Conservation (phyloP, 1,140 invertebrate genomes). For the Pseudobourletiella spinata region DNA sequence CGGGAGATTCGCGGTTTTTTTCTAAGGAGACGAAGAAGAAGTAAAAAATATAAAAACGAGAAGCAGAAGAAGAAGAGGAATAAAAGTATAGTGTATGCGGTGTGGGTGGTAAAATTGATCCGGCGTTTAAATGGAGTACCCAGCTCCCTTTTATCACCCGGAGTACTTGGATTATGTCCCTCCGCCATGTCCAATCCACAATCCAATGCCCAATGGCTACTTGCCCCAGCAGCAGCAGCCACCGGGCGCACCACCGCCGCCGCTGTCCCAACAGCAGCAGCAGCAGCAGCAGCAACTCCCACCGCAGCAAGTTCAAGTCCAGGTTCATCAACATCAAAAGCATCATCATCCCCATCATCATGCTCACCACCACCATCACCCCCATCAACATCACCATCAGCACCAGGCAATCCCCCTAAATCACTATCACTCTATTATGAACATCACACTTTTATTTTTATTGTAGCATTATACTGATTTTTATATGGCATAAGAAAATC, state of each 20-base stretch:
- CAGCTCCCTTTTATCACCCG: conserved; percentile 32
- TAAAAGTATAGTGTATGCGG: background rate
- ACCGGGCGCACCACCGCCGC: too few species aligned
- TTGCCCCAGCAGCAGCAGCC: conserved; percentile 33
- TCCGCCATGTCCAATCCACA: conserved; percentile 36
- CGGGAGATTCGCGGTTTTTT: too few species aligned
- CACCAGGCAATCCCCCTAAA: conserved; percentile 26
- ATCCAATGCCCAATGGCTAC: conserved; percentile 35
- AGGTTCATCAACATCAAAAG: conserved; percentile 36
- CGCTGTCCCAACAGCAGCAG: conserved; percentile 30
- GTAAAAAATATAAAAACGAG: too few species aligned
- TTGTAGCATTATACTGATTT: conserved; percentile 6
- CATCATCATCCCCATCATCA: conserved; percentile 33
- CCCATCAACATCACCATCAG: conserved; percentile 36
- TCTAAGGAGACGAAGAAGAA: too few species aligned
- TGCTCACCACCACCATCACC: conserved; percentile 28
- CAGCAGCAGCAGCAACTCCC: conserved; percentile 25
- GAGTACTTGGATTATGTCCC: conserved; percentile 36
- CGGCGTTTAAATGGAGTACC: conserved; percentile 29
- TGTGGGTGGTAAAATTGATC: conserved; percentile 4
- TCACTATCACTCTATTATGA: conserved; percentile 7
- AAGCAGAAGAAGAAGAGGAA: too few species aligned
- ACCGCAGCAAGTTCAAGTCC: conserved; percentile 28
- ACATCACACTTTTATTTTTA: conserved; percentile 5
- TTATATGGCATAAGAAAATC: background rate